Evolutionary conservation across 2,888 invertebrate genomes (phyloP), one percentile per base, ranked within the genome.

Genomic region (Dendrolimus houi): DNA sequence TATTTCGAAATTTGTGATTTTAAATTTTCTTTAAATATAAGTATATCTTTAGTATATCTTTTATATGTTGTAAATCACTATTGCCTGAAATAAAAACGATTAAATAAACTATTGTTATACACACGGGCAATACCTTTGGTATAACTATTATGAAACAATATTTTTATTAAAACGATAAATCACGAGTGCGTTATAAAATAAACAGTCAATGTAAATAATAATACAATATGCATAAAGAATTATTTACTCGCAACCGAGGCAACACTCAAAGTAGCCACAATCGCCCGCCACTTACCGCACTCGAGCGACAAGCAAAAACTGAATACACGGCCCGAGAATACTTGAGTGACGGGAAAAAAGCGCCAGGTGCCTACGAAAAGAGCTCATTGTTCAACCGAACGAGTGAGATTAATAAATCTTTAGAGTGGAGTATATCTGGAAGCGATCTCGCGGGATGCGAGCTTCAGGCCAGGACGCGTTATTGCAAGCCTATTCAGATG

Each of bases 401-500:
- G 77, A 74, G 81, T 81, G 75, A 89, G 89, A 90, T 90, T 90
- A 89, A 89, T 90, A 90, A 90, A 89, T 89, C 89, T 89, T 83
- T 84, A 79, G 83, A 83, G 86, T 79, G 70, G 78, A 76, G 82
- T 83, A 83, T 90, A 89, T 90, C 89, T 85, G 82, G 75, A 81
- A 77, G 80, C 85, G 89, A 89, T 90, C 89, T 87, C 77, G 87
- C 86, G 87, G 84, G 87, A 83, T 85, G 82, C 83, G 80, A 83
- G 85, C 84, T 83, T 62, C 74, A 66, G 77, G 77, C 80, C 83
- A 79, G 85, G 87, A 85, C 85, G 85, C 76, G 88, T 86, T 89
- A 89, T 89, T 87, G 88, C 87, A 81, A 83, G 85, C 84, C 89
- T 81, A 89, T 90, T 90, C 88, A 90, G 83, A 87, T 86, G 89